These are phyloP conservation scores for Mayetiola destructor DNA, from an alignment of 2,888 invertebrate species.

Conservation along the genomic window DNA sequence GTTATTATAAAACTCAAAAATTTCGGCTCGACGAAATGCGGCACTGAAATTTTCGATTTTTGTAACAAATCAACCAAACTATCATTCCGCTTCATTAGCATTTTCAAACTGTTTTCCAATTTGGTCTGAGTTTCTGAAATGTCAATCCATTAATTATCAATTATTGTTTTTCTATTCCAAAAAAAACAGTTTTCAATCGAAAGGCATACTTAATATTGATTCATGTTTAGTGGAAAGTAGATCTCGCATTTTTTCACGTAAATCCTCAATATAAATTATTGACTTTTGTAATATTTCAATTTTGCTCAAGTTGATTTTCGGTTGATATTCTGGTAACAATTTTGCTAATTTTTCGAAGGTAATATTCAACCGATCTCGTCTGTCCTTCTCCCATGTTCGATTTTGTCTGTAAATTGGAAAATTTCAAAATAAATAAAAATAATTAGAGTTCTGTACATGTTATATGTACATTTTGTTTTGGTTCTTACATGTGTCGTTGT, in stretches of 20 bases:
- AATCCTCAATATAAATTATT: slow-evolving; percentile 29
- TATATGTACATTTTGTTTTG: neutral
- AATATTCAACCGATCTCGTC: slow-evolving; percentile 41
- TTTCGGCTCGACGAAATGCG: neutral
- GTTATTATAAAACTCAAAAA: neutral
- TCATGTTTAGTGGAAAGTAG: slow-evolving; percentile 16
- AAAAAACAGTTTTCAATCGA: neutral
- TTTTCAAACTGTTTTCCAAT: neutral
- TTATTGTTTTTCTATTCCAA: neutral
- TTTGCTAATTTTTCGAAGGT: slow-evolving; percentile 28
- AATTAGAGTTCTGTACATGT: neutral
- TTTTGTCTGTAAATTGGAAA: neutral
- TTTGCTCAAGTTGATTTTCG: slow-evolving; percentile 32
- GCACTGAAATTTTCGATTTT: slow-evolving; percentile 1
- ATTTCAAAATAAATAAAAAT: neutral
- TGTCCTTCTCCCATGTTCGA: slow-evolving; percentile 43
- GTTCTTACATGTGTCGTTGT: neutral
- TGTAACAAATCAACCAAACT: neutral
- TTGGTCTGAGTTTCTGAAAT: neutral
- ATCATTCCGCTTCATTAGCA: neutral
- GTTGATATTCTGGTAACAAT: slow-evolving; percentile 30
- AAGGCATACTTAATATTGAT: neutral
- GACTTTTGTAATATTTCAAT: slow-evolving; percentile 35
- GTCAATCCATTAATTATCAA: neutral
- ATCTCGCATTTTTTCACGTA: slow-evolving; percentile 31